phyloP scores from a whole-genome alignment of 2,113 vertebrate species.

The Ptyas mucosa region DNA sequence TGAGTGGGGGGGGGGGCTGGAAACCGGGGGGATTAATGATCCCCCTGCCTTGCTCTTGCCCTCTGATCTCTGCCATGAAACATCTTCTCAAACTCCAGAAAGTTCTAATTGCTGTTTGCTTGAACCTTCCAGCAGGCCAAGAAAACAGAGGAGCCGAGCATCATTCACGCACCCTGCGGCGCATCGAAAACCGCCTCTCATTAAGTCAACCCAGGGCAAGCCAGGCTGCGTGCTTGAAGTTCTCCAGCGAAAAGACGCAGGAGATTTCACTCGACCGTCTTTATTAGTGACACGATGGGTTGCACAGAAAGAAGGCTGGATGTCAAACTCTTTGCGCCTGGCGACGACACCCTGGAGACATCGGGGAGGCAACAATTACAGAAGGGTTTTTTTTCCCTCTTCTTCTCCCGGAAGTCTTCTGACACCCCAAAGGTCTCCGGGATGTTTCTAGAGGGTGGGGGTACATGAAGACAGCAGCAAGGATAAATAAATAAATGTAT shows the following conservation, averaged over 20 bases:
- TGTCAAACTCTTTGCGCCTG: not conserved
- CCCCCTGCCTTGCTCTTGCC: no score
- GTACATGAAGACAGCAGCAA: no score
- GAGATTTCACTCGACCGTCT: not conserved
- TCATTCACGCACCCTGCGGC: accelerated
- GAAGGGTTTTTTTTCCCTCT: no score
- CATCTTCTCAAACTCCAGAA: not conserved
- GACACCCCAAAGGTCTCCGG: no score
- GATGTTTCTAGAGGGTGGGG: no score
- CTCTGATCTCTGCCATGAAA: not conserved
- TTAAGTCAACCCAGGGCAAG: not conserved
- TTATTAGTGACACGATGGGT: not conserved
- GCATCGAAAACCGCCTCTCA: not conserved
- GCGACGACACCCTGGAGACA: no score
- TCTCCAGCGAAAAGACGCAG: not conserved
- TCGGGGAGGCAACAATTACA: not conserved
- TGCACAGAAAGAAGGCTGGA: not conserved
- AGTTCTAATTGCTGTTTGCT: not conserved
- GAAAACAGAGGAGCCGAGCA: not conserved
- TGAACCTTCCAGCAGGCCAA: not conserved
- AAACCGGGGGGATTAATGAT: not conserved
- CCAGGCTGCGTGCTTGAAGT: not conserved
- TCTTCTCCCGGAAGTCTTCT: no score
- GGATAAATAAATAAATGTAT: no score
- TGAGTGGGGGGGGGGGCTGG: not conserved